phyloP scores from a whole-genome alignment of 2,888 invertebrate genomes.

The Catocala nupta region DNA sequence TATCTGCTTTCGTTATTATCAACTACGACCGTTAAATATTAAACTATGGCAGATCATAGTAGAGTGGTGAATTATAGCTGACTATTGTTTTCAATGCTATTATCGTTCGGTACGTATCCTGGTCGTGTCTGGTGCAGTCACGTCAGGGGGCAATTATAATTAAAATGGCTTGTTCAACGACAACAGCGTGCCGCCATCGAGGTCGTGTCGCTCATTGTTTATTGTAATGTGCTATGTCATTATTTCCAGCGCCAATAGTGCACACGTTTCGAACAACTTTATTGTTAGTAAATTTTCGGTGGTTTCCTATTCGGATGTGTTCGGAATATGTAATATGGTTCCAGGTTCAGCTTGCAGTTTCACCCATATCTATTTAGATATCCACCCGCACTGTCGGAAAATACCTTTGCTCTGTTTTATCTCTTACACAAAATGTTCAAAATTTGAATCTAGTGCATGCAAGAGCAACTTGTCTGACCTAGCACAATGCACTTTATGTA shows the following conservation, averaged over 20 bases:
- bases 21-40: background rate
- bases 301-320: conserved; percentile 15
- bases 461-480: too few species aligned
- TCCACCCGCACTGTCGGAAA: too few species aligned
- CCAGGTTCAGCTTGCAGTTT: background rate
- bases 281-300: conserved; percentile 21
- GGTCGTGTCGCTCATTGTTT: conserved; percentile 64
- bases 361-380: too few species aligned
- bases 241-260: conserved; percentile 46
- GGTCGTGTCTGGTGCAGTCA: conserved; percentile 58
- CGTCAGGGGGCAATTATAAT: conserved; percentile 64
- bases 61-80: conserved; percentile 38
- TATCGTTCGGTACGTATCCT: conserved; percentile 44
- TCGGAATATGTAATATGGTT: background rate
- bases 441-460: too few species aligned
- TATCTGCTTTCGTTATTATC: too few species aligned
- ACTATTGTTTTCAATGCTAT: conserved; percentile 51
- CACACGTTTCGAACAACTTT: conserved; percentile 23
- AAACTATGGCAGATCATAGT: background rate
- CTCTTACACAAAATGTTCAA: too few species aligned
- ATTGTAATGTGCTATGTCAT: conserved; percentile 62
- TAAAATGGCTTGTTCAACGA: conserved; percentile 59
- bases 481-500: too few species aligned
- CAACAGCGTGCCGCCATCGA: conserved; percentile 45
- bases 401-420: too few species aligned